These are phyloP conservation scores for Heliconius hermathena DNA, from an alignment of 1,140 invertebrate species.

Conservation along the genomic window DNA sequence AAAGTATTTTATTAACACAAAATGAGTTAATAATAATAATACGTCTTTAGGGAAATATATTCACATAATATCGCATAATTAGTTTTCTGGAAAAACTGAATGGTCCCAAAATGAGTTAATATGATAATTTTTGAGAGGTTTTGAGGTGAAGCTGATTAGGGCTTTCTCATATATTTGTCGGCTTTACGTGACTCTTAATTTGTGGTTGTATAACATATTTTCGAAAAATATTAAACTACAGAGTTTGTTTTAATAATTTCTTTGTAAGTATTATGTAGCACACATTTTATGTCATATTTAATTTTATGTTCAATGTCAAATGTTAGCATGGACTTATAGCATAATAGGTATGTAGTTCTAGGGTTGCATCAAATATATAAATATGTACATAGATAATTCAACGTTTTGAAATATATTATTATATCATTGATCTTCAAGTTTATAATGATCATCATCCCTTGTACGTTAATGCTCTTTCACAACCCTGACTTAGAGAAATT, in stretches of 20 bases:
- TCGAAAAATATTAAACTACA: neutral
- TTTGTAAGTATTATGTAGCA: constrained; percentile 1
- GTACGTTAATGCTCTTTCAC: too few relatives aligned
- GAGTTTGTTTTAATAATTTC: constrained; percentile 1
- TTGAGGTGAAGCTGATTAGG: neutral
- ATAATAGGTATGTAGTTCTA: too few relatives aligned
- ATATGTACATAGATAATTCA: too few relatives aligned
- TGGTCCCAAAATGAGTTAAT: neutral
- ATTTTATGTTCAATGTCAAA: neutral
- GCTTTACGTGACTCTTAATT: neutral
- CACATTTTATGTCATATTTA: constrained; percentile 6
- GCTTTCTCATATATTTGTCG: neutral
- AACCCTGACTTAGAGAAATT: too few relatives aligned
- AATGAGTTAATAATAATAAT: neutral
- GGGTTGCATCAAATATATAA: too few relatives aligned
- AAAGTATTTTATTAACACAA: neutral
- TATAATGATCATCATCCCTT: too few relatives aligned
- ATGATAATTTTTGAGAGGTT: neutral
- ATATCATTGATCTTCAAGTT: too few relatives aligned
- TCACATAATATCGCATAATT: neutral
- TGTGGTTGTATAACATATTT: neutral
- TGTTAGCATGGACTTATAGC: too few relatives aligned
- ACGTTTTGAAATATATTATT: too few relatives aligned
- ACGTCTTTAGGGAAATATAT: neutral
- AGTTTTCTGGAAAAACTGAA: neutral